Conservation (phyloP, 1,140 invertebrate species). For the Megalopta genalis region DNA sequence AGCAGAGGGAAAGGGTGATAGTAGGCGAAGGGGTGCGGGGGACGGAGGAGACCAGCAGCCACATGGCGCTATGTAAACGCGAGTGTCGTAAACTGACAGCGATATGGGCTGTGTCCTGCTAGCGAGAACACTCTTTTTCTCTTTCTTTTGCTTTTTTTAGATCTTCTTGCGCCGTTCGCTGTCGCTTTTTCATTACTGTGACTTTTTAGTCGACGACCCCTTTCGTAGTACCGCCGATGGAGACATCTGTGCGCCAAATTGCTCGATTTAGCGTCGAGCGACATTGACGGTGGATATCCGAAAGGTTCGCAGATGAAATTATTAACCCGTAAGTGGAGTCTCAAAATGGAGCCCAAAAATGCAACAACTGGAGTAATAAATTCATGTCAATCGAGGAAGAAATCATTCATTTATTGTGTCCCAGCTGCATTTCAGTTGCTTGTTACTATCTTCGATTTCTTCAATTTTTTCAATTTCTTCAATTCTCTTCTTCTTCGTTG, state of each 20-base stretch:
- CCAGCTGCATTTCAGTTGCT: too few relatives aligned
- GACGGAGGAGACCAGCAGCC: slow-evolving; percentile 64
- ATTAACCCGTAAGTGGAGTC: too few relatives aligned
- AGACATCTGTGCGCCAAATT: slow-evolving; percentile 51
- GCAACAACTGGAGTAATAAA: too few relatives aligned
- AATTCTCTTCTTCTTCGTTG: too few relatives aligned
- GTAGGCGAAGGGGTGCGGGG: background rate
- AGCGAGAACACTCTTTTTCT: slow-evolving; percentile 32
- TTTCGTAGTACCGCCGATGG: slow-evolving; percentile 23
- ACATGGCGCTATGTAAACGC: slow-evolving; percentile 73
- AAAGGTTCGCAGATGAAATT: background rate
- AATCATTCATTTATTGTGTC: too few relatives aligned
- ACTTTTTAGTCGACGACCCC: slow-evolving; percentile 39
- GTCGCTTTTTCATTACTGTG: slow-evolving; percentile 4
- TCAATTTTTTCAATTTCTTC: too few relatives aligned
- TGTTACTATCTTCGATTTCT: too few relatives aligned
- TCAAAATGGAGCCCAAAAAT: too few relatives aligned
- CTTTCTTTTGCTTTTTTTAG: slow-evolving; percentile 1
- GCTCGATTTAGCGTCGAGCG: background rate
- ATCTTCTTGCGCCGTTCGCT: slow-evolving; percentile 17
- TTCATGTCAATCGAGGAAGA: too few relatives aligned
- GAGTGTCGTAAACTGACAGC: slow-evolving; percentile 65
- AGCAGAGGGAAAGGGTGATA: slow-evolving; percentile 28
- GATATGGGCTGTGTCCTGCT: slow-evolving; percentile 55
- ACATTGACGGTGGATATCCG: background rate